These are phyloP conservation scores for Dasypolia templi DNA, from an alignment of 2,888 invertebrate genomes.

Conservation along the genomic window DNA sequence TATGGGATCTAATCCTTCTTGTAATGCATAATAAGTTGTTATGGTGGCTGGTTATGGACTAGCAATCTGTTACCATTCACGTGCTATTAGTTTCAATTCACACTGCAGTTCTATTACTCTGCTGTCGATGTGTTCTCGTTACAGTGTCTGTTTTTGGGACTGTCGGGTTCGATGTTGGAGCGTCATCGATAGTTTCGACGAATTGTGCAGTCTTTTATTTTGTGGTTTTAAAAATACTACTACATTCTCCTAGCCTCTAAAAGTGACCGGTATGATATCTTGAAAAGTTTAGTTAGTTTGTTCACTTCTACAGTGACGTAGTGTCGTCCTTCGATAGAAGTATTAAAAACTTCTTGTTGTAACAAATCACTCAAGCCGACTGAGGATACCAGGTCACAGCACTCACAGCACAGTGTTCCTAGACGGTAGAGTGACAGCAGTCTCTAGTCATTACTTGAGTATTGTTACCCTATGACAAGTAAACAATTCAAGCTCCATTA, in stretches of 20 bases:
- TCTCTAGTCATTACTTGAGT: slow-evolving; percentile 30
- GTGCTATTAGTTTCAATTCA: slow-evolving; percentile 53
- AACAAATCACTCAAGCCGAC: slow-evolving; percentile 12
- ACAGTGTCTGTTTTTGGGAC: slow-evolving; percentile 15
- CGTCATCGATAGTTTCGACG: not conserved
- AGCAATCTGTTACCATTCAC: slow-evolving; percentile 56
- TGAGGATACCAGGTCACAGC: slow-evolving; percentile 25
- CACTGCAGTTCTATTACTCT: slow-evolving; percentile 38
- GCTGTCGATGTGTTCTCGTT: slow-evolving; percentile 22
- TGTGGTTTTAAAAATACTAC: not conserved
- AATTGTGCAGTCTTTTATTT: too few species aligned
- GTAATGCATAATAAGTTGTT: slow-evolving; percentile 58
- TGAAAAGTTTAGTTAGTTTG: not conserved
- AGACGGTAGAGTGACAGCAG: slow-evolving; percentile 19
- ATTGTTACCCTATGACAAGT: slow-evolving; percentile 40
- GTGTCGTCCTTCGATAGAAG: too few species aligned
- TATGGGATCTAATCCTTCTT: slow-evolving; percentile 58
- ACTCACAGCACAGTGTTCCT: slow-evolving; percentile 16
- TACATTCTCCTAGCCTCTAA: not conserved
- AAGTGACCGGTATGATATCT: not conserved
- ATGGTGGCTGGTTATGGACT: slow-evolving; percentile 34
- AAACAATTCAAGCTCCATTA: slow-evolving; percentile 45
- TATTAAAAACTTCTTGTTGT: too few species aligned
- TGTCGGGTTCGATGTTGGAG: not conserved
- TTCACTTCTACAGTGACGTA: not conserved